phyloP scores from a whole-genome alignment of 2,888 invertebrate genomes.

The Drosophila monieri region DNA sequence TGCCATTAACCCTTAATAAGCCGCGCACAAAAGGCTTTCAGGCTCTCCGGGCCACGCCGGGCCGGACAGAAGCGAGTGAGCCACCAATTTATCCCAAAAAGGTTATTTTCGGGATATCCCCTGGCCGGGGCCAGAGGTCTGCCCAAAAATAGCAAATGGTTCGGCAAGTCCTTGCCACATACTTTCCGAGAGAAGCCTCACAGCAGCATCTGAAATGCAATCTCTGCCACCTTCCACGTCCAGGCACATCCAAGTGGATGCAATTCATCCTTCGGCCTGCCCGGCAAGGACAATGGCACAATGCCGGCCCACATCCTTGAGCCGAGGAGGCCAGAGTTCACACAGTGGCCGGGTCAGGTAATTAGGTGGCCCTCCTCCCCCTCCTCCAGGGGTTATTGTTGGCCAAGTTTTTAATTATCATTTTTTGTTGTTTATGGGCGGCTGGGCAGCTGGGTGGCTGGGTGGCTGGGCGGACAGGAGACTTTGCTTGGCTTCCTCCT shows the following conservation, averaged over 20 bases:
- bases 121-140: not conserved
- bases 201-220: slow-evolving; percentile 9
- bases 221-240: not conserved
- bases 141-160: not conserved
- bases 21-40: not conserved
- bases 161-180: not conserved
- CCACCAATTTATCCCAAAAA: not conserved
- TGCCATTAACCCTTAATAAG: not conserved
- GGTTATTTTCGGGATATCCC: not conserved
- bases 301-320: slow-evolving; percentile 7
- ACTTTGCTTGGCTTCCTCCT: slow-evolving; percentile 1
- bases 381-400: slow-evolving; percentile 8
- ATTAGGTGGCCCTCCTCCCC: slow-evolving; percentile 18
- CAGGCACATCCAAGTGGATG: not conserved
- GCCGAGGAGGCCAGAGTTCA: slow-evolving; percentile 4
- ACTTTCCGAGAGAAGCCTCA: not conserved
- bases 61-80: not conserved
- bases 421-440: slow-evolving; percentile 15
- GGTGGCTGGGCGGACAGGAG: too few species aligned
- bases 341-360: slow-evolving; percentile 21
- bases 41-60: not conserved
- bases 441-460: not conserved
- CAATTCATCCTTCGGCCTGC: not conserved
- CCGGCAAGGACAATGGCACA: slow-evolving; percentile 9
- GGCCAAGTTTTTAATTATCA: slow-evolving; percentile 11